phyloP scores from a whole-genome alignment of 2,888 invertebrate genomes.

The Athetis lepigone region DNA sequence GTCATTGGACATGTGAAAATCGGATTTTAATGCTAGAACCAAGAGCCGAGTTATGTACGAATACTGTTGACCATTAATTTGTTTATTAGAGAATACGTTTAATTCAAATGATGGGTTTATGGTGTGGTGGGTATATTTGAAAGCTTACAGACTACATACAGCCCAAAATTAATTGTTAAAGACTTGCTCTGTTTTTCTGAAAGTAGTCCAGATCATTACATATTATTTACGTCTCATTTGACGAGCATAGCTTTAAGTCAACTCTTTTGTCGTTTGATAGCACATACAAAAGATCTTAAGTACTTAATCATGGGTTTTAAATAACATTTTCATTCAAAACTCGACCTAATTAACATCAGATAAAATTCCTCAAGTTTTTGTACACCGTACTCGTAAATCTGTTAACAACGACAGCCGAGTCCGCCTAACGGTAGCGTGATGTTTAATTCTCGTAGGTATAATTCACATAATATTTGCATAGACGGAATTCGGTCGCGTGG shows the following conservation, averaged over 20 bases:
- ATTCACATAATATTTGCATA: conserved; percentile 61
- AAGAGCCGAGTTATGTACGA: too few species aligned
- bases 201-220: not conserved
- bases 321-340: conserved; percentile 13
- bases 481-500: conserved; percentile 53
- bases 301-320: not conserved
- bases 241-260: not conserved
- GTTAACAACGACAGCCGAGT: conserved; percentile 26
- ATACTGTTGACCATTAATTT: too few species aligned
- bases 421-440: conserved; percentile 64
- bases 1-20: too few species aligned
- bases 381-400: conserved; percentile 45
- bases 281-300: not conserved
- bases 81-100: not conserved
- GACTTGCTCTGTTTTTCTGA: not conserved
- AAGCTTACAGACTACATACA: too few species aligned
- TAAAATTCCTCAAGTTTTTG: conserved; percentile 43
- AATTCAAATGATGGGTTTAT: not conserved
- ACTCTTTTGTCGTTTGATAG: not conserved
- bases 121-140: too few species aligned
- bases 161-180: too few species aligned
- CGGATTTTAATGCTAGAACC: too few species aligned
- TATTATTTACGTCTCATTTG: not conserved
- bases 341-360: conserved; percentile 29
- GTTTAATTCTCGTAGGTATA: conserved; percentile 49